Evolutionary conservation across 2,888 invertebrate species (phyloP).

Genomic region (Lepidochrysops patricia): DNA sequence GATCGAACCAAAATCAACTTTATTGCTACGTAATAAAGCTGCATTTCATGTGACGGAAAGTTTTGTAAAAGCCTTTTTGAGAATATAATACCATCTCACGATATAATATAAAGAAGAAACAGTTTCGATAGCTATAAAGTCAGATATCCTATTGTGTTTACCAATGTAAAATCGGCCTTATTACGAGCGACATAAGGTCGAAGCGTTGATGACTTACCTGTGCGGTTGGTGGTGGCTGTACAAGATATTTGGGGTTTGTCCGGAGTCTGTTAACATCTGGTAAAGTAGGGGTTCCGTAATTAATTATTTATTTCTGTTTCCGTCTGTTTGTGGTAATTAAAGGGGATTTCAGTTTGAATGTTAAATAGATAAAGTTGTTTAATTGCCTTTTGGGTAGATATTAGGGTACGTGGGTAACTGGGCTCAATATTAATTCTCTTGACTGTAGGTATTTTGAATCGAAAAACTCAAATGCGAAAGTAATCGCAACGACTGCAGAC

Average conservation of each 20-base stretch:
- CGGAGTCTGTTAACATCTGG: conserved; percentile 68
- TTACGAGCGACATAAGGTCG: conserved; percentile 25
- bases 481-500: too few relatives aligned
- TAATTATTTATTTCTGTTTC: conserved; percentile 67
- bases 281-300: conserved; percentile 62
- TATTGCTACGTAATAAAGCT: conserved; percentile 18
- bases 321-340: conserved; percentile 43
- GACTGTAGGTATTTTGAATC: too few relatives aligned
- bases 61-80: conserved; percentile 31
- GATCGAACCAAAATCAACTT: conserved; percentile 24
- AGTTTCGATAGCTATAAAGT: conserved; percentile 57
- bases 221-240: conserved; percentile 47
- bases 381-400: neutral
- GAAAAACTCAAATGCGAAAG: too few relatives aligned
- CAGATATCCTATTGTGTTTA: conserved; percentile 38
- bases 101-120: conserved; percentile 74
- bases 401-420: too few relatives aligned
- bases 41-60: neutral
- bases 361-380: conserved; percentile 5
- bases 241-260: conserved; percentile 70
- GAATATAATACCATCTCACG: conserved; percentile 36
- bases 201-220: conserved; percentile 26
- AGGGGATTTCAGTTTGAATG: conserved; percentile 27
- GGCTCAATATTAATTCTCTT: too few relatives aligned
- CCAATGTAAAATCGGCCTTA: conserved; percentile 33